phyloP scores from a whole-genome alignment of 64 coral and sea anemone genomes.

The Trachythela sp. region DNA sequence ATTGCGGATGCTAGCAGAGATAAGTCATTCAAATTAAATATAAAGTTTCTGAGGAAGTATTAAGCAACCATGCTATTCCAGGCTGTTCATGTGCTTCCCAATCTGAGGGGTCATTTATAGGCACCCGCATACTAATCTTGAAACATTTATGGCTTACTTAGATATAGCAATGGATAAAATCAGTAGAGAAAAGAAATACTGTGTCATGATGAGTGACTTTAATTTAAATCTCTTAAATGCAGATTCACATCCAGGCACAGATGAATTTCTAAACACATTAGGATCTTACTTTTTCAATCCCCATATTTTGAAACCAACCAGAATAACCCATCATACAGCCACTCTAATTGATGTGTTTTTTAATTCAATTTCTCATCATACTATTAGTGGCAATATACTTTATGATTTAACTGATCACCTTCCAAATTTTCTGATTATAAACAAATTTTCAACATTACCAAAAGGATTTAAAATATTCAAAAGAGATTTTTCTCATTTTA shows the following conservation, averaged over 20 bases:
- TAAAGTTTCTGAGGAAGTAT: neutral
- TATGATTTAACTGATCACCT: constrained; percentile 1
- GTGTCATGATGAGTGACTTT: neutral
- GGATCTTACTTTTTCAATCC: neutral
- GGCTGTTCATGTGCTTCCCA: no score
- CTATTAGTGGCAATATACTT: neutral
- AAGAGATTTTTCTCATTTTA: neutral
- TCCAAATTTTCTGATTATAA: neutral
- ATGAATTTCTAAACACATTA: neutral
- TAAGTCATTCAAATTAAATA: neutral
- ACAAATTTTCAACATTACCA: neutral
- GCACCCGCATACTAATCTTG: neutral
- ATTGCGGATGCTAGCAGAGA: neutral
- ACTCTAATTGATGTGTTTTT: neutral
- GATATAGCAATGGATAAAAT: neutral
- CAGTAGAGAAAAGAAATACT: neutral
- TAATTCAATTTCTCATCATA: neutral
- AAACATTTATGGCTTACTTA: neutral
- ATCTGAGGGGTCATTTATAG: neutral
- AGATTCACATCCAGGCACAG: neutral
- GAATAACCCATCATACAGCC: neutral
- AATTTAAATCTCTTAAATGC: neutral
- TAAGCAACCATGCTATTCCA: neutral
- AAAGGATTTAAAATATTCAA: neutral
- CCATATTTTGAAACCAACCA: neutral